Base-by-base conservation (phyloP, 2,797 vertebrate genomes). In the Smutsia gigantea region DNA sequence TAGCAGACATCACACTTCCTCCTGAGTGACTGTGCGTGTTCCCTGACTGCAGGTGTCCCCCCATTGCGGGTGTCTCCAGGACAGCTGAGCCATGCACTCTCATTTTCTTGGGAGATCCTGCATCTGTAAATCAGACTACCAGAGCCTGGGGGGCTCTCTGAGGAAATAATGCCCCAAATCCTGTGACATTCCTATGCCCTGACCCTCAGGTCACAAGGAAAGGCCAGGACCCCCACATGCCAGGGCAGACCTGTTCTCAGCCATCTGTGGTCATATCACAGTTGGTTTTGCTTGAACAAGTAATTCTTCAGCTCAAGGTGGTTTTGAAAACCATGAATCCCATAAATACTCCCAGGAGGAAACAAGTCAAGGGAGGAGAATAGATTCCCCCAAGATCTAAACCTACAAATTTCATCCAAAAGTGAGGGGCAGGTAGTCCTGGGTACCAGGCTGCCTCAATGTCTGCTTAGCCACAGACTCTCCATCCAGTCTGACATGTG, bases 51-150 rank as follows among this genome's bases (percentile, higher is more conserved):
- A 39, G 39, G 39, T 39, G 39, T 39, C 39, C 39, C 39, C 39
- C 4, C 3, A 39, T 5, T 39, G 39, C 6, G 39, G 39, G 39
- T 5, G 4, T 39, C 39, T 5, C 39, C 39, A 39, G 39, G 39
- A 39, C 39, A n/a, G 25, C 63, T 31, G 39, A 46, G n/a, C 23
- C 0, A 0, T 0, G 9, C 0, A 4, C 19, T n/a, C 29, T 64
- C 25, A 2, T 25, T 39, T 64, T 49, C n/a, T 86, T 2, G 0
- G 37, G 14, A 39, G 49, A 17, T 25, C 19, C 14, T 15, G 6
- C 5, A 18, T n/a, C 42, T 27, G 46, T 31, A 75, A 39, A 68
- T 74, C 29, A 94, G 21, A 34, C 10, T 13, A 2, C 39, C 17
- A 1, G 12, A 23, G 23, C 17, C 23, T 12, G 25, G 29, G 12